Percentiles rank a stretch among this genome's conserved stretches.
phyloP scores from a whole-genome alignment of 1,140 invertebrate genomes.

The Aphis gossypii region DNA sequence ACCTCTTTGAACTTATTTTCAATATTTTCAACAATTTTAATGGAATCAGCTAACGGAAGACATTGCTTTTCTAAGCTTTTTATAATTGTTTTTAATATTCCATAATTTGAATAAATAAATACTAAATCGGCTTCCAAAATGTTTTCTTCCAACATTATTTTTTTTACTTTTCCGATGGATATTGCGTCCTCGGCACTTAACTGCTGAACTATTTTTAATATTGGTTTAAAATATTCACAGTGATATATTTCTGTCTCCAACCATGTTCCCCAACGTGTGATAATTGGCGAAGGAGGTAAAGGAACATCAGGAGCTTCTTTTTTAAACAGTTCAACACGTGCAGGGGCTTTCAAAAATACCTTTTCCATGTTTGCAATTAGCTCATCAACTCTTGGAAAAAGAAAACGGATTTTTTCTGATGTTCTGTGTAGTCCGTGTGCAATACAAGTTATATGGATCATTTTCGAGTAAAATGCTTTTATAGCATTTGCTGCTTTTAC shows the following conservation, averaged over 20 bases:
- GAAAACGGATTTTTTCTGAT: background rate
- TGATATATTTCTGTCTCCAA: background rate
- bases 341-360: background rate
- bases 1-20: background rate
- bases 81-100: background rate
- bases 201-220: background rate
- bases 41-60: background rate
- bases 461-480: background rate
- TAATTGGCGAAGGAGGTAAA: background rate
- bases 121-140: background rate
- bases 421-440: background rate
- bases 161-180: background rate
- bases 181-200: background rate
- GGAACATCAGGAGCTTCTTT: background rate
- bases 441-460: too few relatives aligned
- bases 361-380: background rate
- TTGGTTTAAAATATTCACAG: background rate
- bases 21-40: conserved; percentile 6
- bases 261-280: background rate
- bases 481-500: conserved; percentile 8
- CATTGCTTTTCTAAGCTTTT: background rate
- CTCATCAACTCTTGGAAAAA: background rate
- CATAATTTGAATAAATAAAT: conserved; percentile 8
- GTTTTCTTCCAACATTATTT: background rate
- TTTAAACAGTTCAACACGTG: conserved; percentile 8